Percentiles rank a stretch among this genome's conserved stretches.
Evolutionary conservation across 1,140 invertebrate genomes (phyloP).

Genomic region (Leptinotarsa texana): DNA sequence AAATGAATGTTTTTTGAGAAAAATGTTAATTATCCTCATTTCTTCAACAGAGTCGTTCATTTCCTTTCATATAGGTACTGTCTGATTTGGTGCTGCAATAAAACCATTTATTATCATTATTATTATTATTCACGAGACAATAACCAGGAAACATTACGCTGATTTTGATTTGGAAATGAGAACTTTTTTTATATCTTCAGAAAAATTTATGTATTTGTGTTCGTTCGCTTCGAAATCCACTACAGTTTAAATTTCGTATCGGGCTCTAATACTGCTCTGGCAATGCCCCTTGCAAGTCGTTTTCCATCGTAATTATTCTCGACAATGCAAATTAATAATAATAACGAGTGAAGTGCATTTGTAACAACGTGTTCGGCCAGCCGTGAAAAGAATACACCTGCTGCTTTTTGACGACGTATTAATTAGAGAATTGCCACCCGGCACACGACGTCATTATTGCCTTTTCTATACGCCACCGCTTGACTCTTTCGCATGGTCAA

Average conservation of each 20-base stretch:
- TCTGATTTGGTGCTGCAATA: no score
- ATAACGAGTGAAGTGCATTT: conserved; percentile 35
- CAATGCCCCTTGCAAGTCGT: not conserved
- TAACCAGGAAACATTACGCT: no score
- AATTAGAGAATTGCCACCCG: conserved; percentile 41
- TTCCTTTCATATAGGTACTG: no score
- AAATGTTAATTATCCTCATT: no score
- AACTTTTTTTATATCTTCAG: not conserved
- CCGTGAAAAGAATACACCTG: conserved; percentile 41
- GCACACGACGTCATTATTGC: conserved; percentile 30
- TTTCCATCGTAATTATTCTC: conserved; percentile 22
- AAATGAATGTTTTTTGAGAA: no score
- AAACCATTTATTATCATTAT: no score
- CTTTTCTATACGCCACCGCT: not conserved
- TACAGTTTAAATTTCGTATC: not conserved
- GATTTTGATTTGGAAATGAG: not conserved
- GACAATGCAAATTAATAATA: conserved; percentile 37
- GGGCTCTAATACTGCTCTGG: not conserved
- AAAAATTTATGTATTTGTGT: not conserved
- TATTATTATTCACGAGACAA: no score
- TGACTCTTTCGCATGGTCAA: not conserved
- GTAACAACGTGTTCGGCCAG: conserved; percentile 39
- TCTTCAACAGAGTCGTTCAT: no score
- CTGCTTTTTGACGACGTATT: conserved; percentile 32
- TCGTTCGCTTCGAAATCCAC: not conserved